Evolutionary conservation across 1,140 invertebrate genomes (phyloP), one percentile per base, ranked within the genome.

Genomic region (Monochamus saltuarius): DNA sequence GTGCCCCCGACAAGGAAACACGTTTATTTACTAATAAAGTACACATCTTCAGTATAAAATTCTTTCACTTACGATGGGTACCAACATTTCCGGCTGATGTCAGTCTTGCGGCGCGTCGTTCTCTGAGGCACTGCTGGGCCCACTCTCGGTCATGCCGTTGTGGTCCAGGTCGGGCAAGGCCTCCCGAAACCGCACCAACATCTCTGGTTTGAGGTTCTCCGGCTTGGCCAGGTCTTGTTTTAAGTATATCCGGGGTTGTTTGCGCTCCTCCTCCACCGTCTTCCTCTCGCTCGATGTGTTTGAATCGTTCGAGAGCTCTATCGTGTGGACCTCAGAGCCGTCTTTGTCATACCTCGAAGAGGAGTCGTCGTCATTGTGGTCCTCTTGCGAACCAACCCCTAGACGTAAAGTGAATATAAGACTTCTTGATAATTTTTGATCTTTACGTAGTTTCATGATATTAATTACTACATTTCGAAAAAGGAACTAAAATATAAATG

Each of bases 141-240:
- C 43, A 17, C 55, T 62, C 14, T 69, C 69, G 49, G 46, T 58
- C 45, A 65, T 63, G 40, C 71, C 72, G 62, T 75, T 73, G 39
- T 69, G 64, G 38, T 68, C 66, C 47, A 62, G 56, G 67, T 65
- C 62, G 34, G 56, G 56, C 13, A 66, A 50, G 49, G 74, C 56
- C 66, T 77, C 61, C 71, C 77, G 57, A 77, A 78, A 69, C 69
- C 61, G 79, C 75, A 71, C 79, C 77, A 70, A 77, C 77, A 72
- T 80, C 73, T 79, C 82, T 68, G 74, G 81, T 59, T 76, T 75
- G 19, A 77, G 61, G 65, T 77, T 77, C 58, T 77, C 82, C 56
- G 81, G 79, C 57, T 83, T 82, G 43, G 79, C 78, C 73, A 84
- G 79, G 67, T 83, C 82, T 35, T 82, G 81, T 58, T 79, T 78